These are phyloP conservation scores for Natrix natrix DNA, from an alignment of 2,797 vertebrate species.

Conservation along the genomic window DNA sequence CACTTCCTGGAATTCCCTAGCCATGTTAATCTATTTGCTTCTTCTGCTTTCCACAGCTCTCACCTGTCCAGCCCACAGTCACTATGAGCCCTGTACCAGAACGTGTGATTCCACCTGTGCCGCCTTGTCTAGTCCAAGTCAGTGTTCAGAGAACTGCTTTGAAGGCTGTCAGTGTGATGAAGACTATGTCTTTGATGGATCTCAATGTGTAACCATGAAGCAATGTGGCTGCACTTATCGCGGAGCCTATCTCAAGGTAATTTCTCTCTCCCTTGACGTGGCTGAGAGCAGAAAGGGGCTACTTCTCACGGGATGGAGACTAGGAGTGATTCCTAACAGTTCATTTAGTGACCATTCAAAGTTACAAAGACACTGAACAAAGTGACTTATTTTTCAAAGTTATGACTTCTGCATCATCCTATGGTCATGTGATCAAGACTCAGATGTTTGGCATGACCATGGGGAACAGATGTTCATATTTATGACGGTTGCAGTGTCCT, in stretches of 20 bases:
- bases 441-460: too few species aligned
- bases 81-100: constrained; percentile 22
- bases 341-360: background rate
- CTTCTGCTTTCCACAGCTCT: constrained; percentile 62
- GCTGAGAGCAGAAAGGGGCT: background rate
- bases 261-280: too few species aligned
- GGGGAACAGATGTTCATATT: too few species aligned
- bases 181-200: background rate
- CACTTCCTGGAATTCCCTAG: background rate
- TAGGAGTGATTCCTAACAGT: background rate
- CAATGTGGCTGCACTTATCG: constrained; percentile 35
- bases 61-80: constrained; percentile 64
- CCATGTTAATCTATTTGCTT: background rate
- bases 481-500: too few species aligned
- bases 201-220: background rate
- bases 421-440: too few species aligned
- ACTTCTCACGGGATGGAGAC: background rate
- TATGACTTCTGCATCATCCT: background rate
- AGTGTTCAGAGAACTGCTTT: constrained; percentile 10
- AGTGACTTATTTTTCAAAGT: background rate
- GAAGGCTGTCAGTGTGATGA: constrained; percentile 46
- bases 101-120: constrained; percentile 30
- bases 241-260: constrained; percentile 38
- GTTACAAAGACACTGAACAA: background rate
- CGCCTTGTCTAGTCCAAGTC: background rate